Evolutionary conservation across 2,888 invertebrate species (phyloP).

Genomic region (Synanthedon formicaeformis): DNA sequence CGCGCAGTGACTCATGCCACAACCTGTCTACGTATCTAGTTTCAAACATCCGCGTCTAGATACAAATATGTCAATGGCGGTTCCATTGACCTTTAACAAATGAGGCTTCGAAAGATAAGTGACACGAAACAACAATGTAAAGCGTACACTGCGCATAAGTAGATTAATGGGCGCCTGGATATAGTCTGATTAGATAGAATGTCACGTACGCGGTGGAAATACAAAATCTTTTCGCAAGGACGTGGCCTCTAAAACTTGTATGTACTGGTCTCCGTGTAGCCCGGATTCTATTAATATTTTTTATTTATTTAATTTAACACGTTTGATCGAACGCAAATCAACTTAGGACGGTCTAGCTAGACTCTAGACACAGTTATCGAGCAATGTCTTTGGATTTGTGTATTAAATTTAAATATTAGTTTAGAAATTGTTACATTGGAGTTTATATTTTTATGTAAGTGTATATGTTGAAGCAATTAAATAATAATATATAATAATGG

Average conservation of each 20-base stretch:
- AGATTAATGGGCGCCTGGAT: not conserved
- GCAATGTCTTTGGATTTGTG: no score
- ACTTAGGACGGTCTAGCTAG: no score
- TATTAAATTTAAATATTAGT: no score
- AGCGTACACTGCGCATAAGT: not conserved
- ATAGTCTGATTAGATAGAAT: not conserved
- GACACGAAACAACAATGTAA: not conserved
- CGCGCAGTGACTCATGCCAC: constrained; percentile 10
- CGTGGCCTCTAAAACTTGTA: constrained; percentile 6
- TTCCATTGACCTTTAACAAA: not conserved
- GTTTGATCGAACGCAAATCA: no score
- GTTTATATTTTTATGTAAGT: no score
- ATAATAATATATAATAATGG: no score
- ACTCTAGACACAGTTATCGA: no score
- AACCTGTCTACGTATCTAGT: constrained; percentile 13
- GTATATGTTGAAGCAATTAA: no score
- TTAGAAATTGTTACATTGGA: no score
- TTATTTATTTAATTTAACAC: no score
- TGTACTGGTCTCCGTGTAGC: constrained; percentile 5
- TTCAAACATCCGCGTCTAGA: constrained; percentile 7
- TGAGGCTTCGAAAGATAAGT: not conserved
- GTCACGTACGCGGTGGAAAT: not conserved
- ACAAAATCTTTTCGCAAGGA: constrained; percentile 1
- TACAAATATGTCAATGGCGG: not conserved
- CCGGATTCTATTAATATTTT: constrained; percentile 1